Percentiles rank a stretch among this genome's conserved stretches.
phyloP scores from a whole-genome alignment of 2,888 invertebrate species.

The Dyspetes luteomarginatus region DNA sequence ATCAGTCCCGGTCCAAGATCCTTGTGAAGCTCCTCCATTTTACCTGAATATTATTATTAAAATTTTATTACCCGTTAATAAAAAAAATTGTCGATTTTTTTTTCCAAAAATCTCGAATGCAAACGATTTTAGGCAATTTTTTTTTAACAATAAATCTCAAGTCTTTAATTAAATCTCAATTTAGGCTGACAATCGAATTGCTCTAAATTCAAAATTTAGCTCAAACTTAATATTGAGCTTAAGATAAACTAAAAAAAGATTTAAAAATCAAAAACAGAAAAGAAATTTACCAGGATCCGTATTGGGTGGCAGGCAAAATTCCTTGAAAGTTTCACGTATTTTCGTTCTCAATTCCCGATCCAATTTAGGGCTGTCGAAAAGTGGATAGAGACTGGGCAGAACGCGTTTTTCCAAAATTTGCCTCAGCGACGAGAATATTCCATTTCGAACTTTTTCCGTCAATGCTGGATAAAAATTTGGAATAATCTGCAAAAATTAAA shows the following conservation, averaged over 20 bases:
- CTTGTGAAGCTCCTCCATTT: slow-evolving; percentile 82
- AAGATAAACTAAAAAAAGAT: slow-evolving; percentile 45
- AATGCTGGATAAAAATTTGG: slow-evolving; percentile 93
- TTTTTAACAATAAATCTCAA: no score
- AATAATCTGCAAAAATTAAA: slow-evolving; percentile 87
- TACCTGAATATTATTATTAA: slow-evolving; percentile 81
- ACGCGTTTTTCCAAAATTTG: slow-evolving; percentile 97
- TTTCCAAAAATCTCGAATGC: no score
- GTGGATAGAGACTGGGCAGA: slow-evolving; percentile 91
- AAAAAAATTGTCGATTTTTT: slow-evolving; percentile 76
- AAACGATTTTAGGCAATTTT: no score
- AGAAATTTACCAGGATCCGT: slow-evolving; percentile 84
- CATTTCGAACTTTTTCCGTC: slow-evolving; percentile 91
- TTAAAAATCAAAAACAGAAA: slow-evolving; percentile 1
- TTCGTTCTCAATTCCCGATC: slow-evolving; percentile 93
- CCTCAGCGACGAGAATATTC: slow-evolving; percentile 92
- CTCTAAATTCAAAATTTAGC: no score
- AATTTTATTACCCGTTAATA: slow-evolving; percentile 80
- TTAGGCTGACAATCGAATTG: no score
- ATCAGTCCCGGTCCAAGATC: slow-evolving; percentile 77
- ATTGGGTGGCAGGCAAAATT: slow-evolving; percentile 89
- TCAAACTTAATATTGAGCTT: slow-evolving; percentile 65
- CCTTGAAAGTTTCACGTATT: slow-evolving; percentile 95
- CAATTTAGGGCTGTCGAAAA: slow-evolving; percentile 94
- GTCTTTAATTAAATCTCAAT: no score